These are phyloP conservation scores for Tethea ocularis DNA, from an alignment of 2,888 invertebrate species.

Conservation along the genomic window DNA sequence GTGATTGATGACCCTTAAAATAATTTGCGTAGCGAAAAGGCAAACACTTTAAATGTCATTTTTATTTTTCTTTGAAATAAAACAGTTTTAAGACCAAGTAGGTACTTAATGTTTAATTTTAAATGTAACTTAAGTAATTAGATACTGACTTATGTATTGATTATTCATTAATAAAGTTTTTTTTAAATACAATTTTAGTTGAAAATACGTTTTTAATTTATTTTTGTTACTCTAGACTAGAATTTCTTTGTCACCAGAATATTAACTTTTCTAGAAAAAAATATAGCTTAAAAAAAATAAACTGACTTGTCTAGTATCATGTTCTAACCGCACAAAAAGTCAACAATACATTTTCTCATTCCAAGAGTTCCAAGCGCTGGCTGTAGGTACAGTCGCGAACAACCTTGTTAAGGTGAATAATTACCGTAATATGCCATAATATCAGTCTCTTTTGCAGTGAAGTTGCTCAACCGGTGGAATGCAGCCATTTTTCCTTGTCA, in stretches of 20 bases:
- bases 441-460: slow-evolving; percentile 36
- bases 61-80: neutral
- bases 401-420: slow-evolving; percentile 46
- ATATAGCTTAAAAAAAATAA: neutral
- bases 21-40: neutral
- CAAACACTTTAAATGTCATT: neutral
- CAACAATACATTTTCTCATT: slow-evolving; percentile 37
- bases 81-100: neutral
- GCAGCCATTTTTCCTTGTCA: slow-evolving; percentile 34
- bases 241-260: no score
- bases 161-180: no score
- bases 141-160: no score
- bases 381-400: slow-evolving; percentile 47
- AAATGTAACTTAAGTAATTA: neutral
- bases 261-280: no score
- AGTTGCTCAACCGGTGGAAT: slow-evolving; percentile 20
- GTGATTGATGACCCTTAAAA: slow-evolving; percentile 1
- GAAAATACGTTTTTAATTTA: no score
- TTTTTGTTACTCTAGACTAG: no score
- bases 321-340: slow-evolving; percentile 27
- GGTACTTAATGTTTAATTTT: neutral
- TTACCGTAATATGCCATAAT: slow-evolving; percentile 44
- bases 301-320: slow-evolving; percentile 8
- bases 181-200: no score
- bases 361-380: slow-evolving; percentile 14